Evolutionary conservation across 2,797 vertebrate species (phyloP).

Genomic region (Epinephelus coioides): DNA sequence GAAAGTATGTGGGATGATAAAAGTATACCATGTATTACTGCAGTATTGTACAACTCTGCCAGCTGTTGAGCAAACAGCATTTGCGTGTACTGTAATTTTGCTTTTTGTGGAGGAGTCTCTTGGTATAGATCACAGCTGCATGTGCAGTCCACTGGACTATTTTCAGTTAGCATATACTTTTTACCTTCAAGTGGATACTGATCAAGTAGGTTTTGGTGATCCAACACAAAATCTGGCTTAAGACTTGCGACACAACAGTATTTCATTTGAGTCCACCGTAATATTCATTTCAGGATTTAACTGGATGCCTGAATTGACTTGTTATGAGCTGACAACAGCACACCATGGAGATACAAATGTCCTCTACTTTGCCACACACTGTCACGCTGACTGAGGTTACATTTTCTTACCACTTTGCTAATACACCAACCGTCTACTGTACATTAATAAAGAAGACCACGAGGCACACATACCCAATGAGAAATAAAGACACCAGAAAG

Average conservation of each 20-base stretch:
- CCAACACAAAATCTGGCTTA: neutral
- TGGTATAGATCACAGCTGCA: constrained; percentile 22
- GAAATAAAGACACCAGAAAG: constrained; percentile 43
- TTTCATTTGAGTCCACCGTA: neutral
- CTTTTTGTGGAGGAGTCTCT: neutral
- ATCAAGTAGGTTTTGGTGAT: constrained; percentile 4
- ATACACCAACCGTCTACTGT: constrained; percentile 20
- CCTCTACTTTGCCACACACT: constrained; percentile 26
- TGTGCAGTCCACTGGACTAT: constrained; percentile 9
- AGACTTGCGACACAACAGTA: neutral
- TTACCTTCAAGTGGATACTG: neutral
- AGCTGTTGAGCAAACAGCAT: neutral
- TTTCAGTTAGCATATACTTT: constrained; percentile 12
- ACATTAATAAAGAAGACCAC: constrained; percentile 33
- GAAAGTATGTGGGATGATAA: constrained; percentile 26
- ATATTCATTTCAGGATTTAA: constrained; percentile 5
- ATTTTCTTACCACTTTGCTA: constrained; percentile 6
- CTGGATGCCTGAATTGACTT: neutral
- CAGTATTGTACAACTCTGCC: neutral
- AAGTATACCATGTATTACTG: constrained; percentile 7
- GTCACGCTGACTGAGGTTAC: constrained; percentile 17
- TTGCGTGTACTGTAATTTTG: neutral
- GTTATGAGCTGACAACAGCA: constrained; percentile 5
- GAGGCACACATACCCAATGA: constrained; percentile 28
- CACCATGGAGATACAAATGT: constrained; percentile 13